Evolutionary conservation across 2,888 invertebrate species (phyloP).

Genomic region (Stenolophus ochropezus): DNA sequence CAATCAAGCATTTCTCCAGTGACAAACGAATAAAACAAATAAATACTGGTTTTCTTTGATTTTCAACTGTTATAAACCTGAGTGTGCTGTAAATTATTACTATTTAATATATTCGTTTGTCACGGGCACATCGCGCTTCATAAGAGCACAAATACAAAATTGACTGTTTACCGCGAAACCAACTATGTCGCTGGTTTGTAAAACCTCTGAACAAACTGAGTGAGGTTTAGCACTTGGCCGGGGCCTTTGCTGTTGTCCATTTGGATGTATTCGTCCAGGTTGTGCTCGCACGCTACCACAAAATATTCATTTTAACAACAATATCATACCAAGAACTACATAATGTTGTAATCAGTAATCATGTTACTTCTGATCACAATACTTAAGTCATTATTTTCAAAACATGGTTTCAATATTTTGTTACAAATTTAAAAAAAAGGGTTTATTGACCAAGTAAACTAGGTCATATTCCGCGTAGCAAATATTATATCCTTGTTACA

Average conservation of each 20-base stretch:
- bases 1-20: conserved; percentile 19
- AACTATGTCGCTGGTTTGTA: conserved; percentile 82
- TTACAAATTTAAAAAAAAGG: conserved; percentile 25
- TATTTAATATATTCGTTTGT: not conserved
- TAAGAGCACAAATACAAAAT: conserved; percentile 48
- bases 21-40: conserved; percentile 21
- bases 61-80: not conserved
- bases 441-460: conserved; percentile 43
- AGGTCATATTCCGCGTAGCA: too few species aligned
- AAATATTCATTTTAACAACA: not conserved
- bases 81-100: not conserved
- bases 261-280: conserved; percentile 91
- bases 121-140: conserved; percentile 4
- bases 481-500: too few species aligned
- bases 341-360: too few species aligned
- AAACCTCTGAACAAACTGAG: conserved; percentile 90
- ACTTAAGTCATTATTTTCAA: not conserved
- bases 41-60: not conserved
- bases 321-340: too few species aligned
- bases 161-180: conserved; percentile 16
- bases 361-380: too few species aligned
- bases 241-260: conserved; percentile 88
- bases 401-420: conserved; percentile 34
- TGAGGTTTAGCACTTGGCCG: conserved; percentile 87
- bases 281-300: conserved; percentile 82